Percentiles rank a stretch among this genome's conserved stretches.
These are phyloP conservation scores for Muscicapa striata DNA, from an alignment of 2,797 vertebrate genomes.

Conservation along the genomic window DNA sequence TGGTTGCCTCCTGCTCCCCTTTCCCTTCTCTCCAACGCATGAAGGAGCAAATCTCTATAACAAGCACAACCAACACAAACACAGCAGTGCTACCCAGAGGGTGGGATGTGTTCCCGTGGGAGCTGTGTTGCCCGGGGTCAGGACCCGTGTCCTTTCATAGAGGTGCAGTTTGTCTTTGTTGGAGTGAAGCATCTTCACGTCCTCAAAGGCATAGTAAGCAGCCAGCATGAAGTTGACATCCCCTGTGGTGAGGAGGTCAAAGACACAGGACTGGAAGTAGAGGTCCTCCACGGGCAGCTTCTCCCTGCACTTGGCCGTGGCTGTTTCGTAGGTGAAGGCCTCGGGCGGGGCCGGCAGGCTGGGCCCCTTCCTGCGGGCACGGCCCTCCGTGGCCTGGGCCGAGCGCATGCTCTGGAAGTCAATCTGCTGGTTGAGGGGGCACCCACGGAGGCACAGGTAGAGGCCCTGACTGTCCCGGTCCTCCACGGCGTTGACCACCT, in stretches of 20 bases:
- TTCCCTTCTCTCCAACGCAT: neutral
- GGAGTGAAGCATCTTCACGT: constrained; percentile 95
- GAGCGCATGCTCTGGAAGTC: constrained; percentile 84
- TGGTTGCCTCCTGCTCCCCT: neutral
- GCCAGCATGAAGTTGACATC: constrained; percentile 98
- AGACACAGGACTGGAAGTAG: constrained; percentile 97
- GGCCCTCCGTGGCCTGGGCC: constrained; percentile 69
- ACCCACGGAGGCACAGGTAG: constrained; percentile 94
- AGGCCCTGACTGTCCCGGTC: constrained; percentile 92
- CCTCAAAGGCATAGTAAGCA: constrained; percentile 97
- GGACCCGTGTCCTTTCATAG: constrained; percentile 83
- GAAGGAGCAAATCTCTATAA: constrained; percentile 73
- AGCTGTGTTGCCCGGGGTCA: constrained; percentile 58
- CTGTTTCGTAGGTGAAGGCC: constrained; percentile 87
- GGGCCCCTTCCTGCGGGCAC: constrained; percentile 36
- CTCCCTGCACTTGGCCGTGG: constrained; percentile 91
- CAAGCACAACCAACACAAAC: constrained; percentile 72
- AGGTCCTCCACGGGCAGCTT: constrained; percentile 95
- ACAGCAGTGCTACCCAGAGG: constrained; percentile 75
- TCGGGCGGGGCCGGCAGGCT: constrained; percentile 47
- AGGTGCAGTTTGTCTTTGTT: constrained; percentile 93
- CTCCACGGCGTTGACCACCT: constrained; percentile 91
- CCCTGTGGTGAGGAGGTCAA: constrained; percentile 94
- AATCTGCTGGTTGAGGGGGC: constrained; percentile 91
- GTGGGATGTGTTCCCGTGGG: neutral